Evolutionary conservation across 2,797 vertebrate species (phyloP).

Genomic region (Gymnodraco acuticeps): DNA sequence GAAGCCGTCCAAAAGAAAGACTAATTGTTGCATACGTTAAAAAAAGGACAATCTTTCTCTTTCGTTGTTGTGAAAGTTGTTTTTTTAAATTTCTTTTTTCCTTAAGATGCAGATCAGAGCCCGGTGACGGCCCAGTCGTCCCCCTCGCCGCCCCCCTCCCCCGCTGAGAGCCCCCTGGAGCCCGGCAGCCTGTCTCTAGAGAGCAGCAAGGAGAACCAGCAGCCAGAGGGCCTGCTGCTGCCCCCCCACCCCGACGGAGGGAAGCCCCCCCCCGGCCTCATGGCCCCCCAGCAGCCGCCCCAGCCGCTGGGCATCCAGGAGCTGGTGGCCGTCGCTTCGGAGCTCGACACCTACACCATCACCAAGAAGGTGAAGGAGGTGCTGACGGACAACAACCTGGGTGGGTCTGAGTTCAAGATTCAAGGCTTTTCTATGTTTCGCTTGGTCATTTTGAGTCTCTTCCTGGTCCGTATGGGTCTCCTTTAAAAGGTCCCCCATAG

Average conservation of each 20-base stretch:
- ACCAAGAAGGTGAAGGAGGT: constrained; percentile 99
- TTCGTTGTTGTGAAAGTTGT: background rate
- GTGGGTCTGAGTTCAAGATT: constrained; percentile 75
- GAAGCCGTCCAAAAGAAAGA: no score
- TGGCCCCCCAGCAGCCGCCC: constrained; percentile 81
- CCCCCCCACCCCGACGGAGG: constrained; percentile 78
- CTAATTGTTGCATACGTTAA: no score
- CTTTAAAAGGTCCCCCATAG: no score
- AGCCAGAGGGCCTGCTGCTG: constrained; percentile 86
- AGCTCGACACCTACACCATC: constrained; percentile 96
- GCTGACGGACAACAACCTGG: constrained; percentile 98
- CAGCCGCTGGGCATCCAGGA: constrained; percentile 94
- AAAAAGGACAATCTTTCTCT: no score
- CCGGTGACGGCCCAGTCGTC: constrained; percentile 88
- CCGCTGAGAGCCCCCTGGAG: constrained; percentile 88
- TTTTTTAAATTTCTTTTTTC: background rate
- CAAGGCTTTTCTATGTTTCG: no score
- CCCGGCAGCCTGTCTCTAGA: constrained; percentile 90
- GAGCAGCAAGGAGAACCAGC: constrained; percentile 98
- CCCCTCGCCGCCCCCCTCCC: constrained; percentile 92
- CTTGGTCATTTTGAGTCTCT: no score
- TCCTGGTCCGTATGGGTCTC: no score
- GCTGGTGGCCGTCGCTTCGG: constrained; percentile 95
- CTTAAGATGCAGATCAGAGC: constrained; percentile 84
- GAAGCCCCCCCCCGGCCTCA: constrained; percentile 82